These are phyloP conservation scores for Vidua chalybeata DNA, from an alignment of 2,113 vertebrate genomes.

Conservation along the genomic window DNA sequence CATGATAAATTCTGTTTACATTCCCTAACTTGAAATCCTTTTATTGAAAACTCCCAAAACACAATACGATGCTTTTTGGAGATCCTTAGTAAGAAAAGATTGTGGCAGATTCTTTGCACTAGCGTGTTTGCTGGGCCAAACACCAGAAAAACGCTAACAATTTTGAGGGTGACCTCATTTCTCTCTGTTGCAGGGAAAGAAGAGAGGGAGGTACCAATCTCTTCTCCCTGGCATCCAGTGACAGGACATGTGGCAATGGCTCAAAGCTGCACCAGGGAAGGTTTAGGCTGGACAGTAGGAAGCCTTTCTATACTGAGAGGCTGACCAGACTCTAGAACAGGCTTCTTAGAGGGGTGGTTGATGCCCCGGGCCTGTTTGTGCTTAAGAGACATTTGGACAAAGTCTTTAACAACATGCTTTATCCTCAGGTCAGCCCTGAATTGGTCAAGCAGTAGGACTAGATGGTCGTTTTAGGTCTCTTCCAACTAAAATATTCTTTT, in stretches of 20 bases:
- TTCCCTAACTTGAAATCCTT: neutral
- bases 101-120: neutral
- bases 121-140: neutral
- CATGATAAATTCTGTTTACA: constrained; percentile 25
- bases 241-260: accelerated
- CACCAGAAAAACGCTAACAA: neutral
- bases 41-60: neutral
- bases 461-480: neutral
- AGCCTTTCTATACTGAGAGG: neutral
- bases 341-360: neutral
- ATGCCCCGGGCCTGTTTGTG: neutral
- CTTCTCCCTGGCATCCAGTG: neutral
- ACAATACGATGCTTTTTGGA: neutral
- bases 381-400: neutral
- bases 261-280: neutral
- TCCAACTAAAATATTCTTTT: neutral
- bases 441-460: neutral
- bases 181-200: neutral
- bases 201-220: neutral
- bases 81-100: neutral
- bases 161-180: neutral
- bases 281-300: neutral
- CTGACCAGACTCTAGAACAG: neutral
- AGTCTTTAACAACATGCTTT: neutral
- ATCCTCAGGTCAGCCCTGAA: neutral